A percentile compares a stretch with the other conserved stretches of the same genome.
Conservation (phyloP, 2,113 vertebrate species). For the Cephalopholis sonnerati region DNA sequence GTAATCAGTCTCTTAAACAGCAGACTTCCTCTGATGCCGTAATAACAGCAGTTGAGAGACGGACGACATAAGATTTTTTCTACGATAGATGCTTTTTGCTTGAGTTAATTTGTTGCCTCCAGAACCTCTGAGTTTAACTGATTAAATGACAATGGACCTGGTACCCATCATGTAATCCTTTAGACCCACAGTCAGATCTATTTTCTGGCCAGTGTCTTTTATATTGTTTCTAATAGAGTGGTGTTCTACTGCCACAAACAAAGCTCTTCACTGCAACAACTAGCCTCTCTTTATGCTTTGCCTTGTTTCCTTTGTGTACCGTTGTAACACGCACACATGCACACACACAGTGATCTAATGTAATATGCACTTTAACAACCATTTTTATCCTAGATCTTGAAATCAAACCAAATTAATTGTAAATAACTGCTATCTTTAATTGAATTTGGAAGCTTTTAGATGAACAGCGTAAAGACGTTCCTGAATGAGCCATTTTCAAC, state of each 20-base stretch:
- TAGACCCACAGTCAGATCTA: neutral
- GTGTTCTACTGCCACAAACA: neutral
- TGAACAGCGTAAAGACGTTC: neutral
- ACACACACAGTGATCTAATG: neutral
- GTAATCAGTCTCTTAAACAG: constrained; percentile 18
- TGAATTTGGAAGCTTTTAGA: neutral
- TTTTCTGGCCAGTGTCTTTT: neutral
- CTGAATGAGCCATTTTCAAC: neutral
- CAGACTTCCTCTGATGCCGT: constrained; percentile 62
- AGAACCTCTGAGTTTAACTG: neutral
- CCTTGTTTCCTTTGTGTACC: neutral
- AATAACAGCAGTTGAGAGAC: constrained; percentile 51
- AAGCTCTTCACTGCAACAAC: neutral
- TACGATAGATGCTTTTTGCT: neutral
- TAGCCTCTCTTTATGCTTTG: neutral
- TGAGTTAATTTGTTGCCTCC: neutral
- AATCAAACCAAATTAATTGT: neutral
- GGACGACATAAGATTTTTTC: constrained; percentile 36
- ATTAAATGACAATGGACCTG: neutral
- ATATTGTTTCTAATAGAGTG: no score
- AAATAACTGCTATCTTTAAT: neutral
- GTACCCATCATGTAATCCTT: neutral
- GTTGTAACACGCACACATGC: neutral
- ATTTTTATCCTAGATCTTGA: neutral
- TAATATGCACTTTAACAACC: neutral